A percentile compares a stretch with the other conserved stretches of the same genome.
Evolutionary conservation across 2,888 invertebrate genomes (phyloP).

Genomic region (Steinernema scapterisci): DNA sequence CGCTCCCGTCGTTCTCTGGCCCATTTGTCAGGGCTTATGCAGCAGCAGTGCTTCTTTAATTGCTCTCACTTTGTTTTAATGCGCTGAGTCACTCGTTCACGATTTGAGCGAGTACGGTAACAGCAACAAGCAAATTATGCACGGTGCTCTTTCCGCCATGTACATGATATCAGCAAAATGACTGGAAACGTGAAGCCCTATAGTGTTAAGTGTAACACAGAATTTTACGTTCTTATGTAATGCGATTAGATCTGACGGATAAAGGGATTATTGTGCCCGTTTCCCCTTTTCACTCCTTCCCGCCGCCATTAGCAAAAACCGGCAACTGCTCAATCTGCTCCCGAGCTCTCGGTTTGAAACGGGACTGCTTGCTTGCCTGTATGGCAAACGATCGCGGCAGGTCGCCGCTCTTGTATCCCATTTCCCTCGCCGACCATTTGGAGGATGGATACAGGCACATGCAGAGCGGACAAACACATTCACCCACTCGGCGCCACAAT

Average conservation of each 20-base stretch:
- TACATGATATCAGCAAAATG: neutral
- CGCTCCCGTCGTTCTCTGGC: constrained; percentile 1
- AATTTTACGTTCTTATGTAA: constrained; percentile 25
- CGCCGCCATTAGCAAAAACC: constrained; percentile 28
- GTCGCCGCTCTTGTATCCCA: neutral
- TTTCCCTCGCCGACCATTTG: neutral
- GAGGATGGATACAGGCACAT: constrained; percentile 1
- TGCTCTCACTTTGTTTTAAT: constrained; percentile 31
- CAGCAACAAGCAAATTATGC: no score
- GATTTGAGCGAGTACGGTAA: neutral
- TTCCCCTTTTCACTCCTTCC: constrained; percentile 18
- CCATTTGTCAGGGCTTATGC: constrained; percentile 31
- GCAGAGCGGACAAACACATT: constrained; percentile 18
- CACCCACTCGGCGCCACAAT: neutral
- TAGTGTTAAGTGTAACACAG: constrained; percentile 23
- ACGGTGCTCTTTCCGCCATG: neutral
- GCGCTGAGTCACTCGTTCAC: constrained; percentile 8
- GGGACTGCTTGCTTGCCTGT: no score
- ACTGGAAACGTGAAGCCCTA: neutral
- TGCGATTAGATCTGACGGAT: constrained; percentile 24
- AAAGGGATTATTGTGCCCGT: constrained; percentile 19
- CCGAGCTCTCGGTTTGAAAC: neutral
- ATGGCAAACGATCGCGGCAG: neutral
- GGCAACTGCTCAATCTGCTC: constrained; percentile 14
- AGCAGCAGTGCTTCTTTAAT: constrained; percentile 23